Evolutionary conservation across 2,113 vertebrate genomes (phyloP), one percentile per base, ranked within the genome.

Genomic region (Neoarius graeffei): DNA sequence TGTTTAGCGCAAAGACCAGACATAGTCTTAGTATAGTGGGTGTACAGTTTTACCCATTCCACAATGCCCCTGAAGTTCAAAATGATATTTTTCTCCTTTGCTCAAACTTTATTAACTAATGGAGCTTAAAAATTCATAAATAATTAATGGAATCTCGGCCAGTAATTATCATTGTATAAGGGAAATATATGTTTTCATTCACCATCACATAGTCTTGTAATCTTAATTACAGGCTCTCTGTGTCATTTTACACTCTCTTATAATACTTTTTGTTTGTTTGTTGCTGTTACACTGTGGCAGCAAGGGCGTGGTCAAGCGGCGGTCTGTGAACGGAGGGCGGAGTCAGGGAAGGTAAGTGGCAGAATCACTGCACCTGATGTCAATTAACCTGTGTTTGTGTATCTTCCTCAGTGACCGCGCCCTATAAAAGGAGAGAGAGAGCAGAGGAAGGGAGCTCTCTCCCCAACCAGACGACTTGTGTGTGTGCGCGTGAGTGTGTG

Each of bases 61-160:
- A 69, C 50, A 90, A 89, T 88, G 90, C 89, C 81, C 83, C 86
- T 19, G 67, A 42, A 84, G 86, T 89, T 89, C 88, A 85, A 81
- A 86, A 50, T 85, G 60, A 85, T 90, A 64, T 87, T 92, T 92
- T 89, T 91, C 77, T 35, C 83, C 83, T 85, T 89, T 86, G 35
- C 90, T 83, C 60, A 86, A 89, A 88, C 93, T 94, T 94, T 94
- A 94, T 95, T 94, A 94, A 91, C 93, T 94, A 93, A 95, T 94
- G 94, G 93, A 94, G 92, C 91, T 94, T 94, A 94, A 95, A 95
- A 94, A 95, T 95, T 95, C 93, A 95, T 93, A 93, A 94, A 93
- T 92, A 93, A 95, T 95, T 94, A 94, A 94, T 94, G 93, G 92
- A 86, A 89, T 91, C 90, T 81, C 85, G 62, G 93, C 92, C 91